phyloP scores from a whole-genome alignment of 2,888 invertebrate species.

The Nephrotoma flavescens region DNA sequence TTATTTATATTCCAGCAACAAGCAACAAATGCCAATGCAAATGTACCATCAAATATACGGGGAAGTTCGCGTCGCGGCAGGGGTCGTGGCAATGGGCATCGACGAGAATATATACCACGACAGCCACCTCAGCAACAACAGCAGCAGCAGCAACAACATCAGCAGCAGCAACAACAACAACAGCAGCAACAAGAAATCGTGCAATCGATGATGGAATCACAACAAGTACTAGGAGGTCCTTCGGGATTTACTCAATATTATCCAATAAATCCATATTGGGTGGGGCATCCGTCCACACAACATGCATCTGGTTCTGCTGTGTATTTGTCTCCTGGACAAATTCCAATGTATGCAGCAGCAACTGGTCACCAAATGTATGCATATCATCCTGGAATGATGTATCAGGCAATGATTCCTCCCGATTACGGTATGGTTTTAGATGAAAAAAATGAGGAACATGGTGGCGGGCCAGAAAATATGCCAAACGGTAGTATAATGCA shows the following conservation, averaged over 20 bases:
- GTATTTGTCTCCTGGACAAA: constrained; percentile 18
- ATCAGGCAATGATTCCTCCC: constrained; percentile 22
- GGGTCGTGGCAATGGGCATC: constrained; percentile 20
- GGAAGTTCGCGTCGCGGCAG: constrained; percentile 22
- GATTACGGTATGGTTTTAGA: constrained; percentile 26
- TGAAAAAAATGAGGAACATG: constrained; percentile 21
- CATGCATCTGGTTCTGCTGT: constrained; percentile 27
- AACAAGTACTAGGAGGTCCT: constrained; percentile 1
- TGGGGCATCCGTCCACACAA: constrained; percentile 26
- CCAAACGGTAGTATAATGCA: constrained; percentile 7
- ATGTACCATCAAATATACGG: neutral
- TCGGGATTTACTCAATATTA: constrained; percentile 8
- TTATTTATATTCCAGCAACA: neutral
- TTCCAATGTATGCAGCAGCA: constrained; percentile 21
- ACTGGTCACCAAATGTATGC: constrained; percentile 20
- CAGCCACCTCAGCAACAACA: constrained; percentile 16
- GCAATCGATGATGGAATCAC: constrained; percentile 11
- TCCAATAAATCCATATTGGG: constrained; percentile 19
- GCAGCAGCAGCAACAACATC: constrained; percentile 22
- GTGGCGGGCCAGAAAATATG: constrained; percentile 14
- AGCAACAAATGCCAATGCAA: neutral
- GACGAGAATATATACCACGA: constrained; percentile 25
- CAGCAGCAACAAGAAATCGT: constrained; percentile 13
- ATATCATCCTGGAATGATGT: constrained; percentile 20
- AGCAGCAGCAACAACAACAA: constrained; percentile 22